Evolutionary conservation across 1,140 invertebrate species (phyloP).

Genomic region (Neelides sp.): DNA sequence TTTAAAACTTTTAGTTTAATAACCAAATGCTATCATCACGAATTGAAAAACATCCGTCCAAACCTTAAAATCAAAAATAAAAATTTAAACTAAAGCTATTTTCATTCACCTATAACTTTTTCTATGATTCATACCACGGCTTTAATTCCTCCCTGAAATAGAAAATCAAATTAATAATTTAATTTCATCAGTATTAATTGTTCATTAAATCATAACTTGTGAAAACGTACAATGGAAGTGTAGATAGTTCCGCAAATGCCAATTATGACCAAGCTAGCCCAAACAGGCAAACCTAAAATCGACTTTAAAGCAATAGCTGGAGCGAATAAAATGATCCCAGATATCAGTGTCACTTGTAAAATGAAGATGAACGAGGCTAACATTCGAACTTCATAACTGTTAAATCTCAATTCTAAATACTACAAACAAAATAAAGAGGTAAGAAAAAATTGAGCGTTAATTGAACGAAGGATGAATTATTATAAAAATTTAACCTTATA

Average conservation of each 20-base stretch:
- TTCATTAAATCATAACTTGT: neutral
- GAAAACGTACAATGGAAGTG: constrained; percentile 20
- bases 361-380: constrained; percentile 15
- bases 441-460: no score
- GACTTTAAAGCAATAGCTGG: constrained; percentile 3
- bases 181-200: neutral
- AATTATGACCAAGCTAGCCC: constrained; percentile 8
- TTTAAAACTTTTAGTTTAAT: neutral
- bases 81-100: neutral
- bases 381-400: constrained; percentile 1
- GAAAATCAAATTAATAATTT: no score
- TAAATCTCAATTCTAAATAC: constrained; percentile 20
- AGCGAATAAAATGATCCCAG: constrained; percentile 3
- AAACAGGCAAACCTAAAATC: constrained; percentile 10
- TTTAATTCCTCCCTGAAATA: neutral
- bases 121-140: neutral
- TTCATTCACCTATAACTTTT: constrained; percentile 2
- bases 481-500: constrained; percentile 21
- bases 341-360: constrained; percentile 4
- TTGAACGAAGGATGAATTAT: no score
- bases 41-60: neutral
- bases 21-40: neutral
- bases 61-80: constrained; percentile 2
- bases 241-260: constrained; percentile 16
- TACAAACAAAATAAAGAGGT: no score